phyloP scores from a whole-genome alignment of 2,113 vertebrate genomes.

The Proterorhinus semilunaris region DNA sequence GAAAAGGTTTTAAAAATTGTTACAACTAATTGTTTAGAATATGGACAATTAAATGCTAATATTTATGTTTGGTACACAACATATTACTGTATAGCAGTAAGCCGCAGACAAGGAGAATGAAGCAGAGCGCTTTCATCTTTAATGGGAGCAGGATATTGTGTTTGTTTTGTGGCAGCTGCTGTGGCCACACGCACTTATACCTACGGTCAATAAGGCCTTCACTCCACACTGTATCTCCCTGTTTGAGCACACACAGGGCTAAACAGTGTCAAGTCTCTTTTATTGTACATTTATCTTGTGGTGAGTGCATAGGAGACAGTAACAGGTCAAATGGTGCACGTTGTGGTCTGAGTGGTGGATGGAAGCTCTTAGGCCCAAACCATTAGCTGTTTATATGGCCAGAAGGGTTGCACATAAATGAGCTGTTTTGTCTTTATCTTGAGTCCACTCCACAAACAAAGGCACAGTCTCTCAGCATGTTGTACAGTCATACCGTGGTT shows the following conservation, averaged over 20 bases:
- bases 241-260: slow-evolving; percentile 11
- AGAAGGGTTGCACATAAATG: slow-evolving; percentile 20
- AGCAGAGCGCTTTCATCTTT: slow-evolving; percentile 18
- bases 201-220: slow-evolving; percentile 14
- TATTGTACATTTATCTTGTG: not conserved
- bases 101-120: slow-evolving; percentile 5
- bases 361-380: slow-evolving; percentile 50
- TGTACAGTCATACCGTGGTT: too few species aligned
- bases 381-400: slow-evolving; percentile 47
- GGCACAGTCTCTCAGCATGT: not conserved
- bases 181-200: slow-evolving; percentile 25
- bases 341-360: slow-evolving; percentile 2
- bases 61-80: not conserved
- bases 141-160: slow-evolving; percentile 16
- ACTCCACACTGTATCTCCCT: slow-evolving; percentile 8
- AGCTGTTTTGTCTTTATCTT: slow-evolving; percentile 19
- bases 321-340: slow-evolving; percentile 16
- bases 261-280: slow-evolving; percentile 1
- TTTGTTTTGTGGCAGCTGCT: slow-evolving; percentile 60
- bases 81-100: not conserved
- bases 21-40: not conserved
- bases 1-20: too few species aligned
- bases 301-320: slow-evolving; percentile 8
- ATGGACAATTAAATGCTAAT: not conserved
- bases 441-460: slow-evolving; percentile 5